Percentiles rank a stretch among this genome's conserved stretches.
Conservation (phyloP, 2,113 vertebrate species). For the Nothobranchius furzeri region DNA sequence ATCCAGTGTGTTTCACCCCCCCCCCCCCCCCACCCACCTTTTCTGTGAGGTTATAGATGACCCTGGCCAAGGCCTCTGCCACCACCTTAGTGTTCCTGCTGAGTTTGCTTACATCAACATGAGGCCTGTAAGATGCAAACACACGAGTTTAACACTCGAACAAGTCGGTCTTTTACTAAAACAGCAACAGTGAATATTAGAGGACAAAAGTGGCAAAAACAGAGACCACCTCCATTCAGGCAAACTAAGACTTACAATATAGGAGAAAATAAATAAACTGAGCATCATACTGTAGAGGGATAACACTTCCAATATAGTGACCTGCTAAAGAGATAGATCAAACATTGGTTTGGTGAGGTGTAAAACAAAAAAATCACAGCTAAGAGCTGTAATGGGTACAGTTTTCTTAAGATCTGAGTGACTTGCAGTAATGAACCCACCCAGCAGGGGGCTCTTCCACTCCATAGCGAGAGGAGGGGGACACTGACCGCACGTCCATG, state of each 20-base stretch:
- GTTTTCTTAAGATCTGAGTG: slow-evolving; percentile 9
- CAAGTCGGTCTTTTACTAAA: no score
- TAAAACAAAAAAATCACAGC: neutral
- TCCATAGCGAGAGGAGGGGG: slow-evolving; percentile 72
- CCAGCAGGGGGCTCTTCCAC: slow-evolving; percentile 79
- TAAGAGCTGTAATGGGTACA: neutral
- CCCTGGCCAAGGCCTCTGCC: slow-evolving; percentile 92
- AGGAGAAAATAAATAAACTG: neutral
- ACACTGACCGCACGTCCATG: slow-evolving; percentile 93
- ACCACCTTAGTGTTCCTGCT: slow-evolving; percentile 92
- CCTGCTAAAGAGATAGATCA: neutral
- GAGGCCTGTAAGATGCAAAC: slow-evolving; percentile 78
- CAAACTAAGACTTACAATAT: neutral
- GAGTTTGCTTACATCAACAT: slow-evolving; percentile 88
- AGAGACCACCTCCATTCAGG: slow-evolving; percentile 5
- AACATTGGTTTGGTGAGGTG: neutral
- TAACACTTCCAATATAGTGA: neutral
- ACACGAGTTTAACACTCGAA: no score
- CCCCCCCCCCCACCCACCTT: slow-evolving; percentile 79
- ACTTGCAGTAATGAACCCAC: slow-evolving; percentile 71
- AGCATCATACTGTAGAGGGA: neutral
- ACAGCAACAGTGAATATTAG: no score
- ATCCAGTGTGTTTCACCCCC: no score
- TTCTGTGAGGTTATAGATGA: slow-evolving; percentile 96
- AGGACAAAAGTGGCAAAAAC: neutral